A percentile compares a stretch with the other conserved stretches of the same genome.
Conservation (phyloP, 2,797 vertebrate species). For the Anolis apletophallus region DNA sequence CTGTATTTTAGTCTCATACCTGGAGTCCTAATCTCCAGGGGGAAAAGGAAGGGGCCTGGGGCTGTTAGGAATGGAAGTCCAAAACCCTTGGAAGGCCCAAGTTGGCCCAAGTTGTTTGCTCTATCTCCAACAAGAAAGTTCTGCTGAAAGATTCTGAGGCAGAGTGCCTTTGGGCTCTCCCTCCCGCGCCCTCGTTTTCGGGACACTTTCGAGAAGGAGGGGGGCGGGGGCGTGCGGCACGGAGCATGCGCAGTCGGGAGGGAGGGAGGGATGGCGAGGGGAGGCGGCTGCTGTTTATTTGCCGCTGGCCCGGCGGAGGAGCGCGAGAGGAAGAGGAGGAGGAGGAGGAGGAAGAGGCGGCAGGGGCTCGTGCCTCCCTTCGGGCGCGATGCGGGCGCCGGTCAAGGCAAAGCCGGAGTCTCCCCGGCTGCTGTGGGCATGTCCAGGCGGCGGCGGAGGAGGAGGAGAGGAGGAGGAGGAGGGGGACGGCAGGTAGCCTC, state of each 20-base stretch:
- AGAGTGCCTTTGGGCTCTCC: too few relatives aligned
- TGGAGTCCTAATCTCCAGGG: too few relatives aligned
- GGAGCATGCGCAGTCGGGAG: conserved; percentile 62
- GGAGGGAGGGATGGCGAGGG: conserved; percentile 66
- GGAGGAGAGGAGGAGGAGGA: background rate
- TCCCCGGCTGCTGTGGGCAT: conserved; percentile 25
- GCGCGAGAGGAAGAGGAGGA: conserved; percentile 59
- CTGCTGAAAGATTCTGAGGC: too few relatives aligned
- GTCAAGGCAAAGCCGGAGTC: background rate
- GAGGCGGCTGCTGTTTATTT: conserved; percentile 77
- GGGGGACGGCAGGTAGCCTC: background rate
- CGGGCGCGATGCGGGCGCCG: conserved; percentile 38
- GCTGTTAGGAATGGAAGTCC: too few relatives aligned
- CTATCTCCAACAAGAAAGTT: too few relatives aligned
- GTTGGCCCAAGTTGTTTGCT: too few relatives aligned
- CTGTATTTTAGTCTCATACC: too few relatives aligned
- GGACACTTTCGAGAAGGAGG: background rate
- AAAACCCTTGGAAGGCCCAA: too few relatives aligned
- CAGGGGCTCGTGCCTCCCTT: background rate
- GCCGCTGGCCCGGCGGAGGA: conserved; percentile 69
- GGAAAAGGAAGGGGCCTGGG: too few relatives aligned
- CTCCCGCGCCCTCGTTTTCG: background rate
- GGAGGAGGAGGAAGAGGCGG: background rate
- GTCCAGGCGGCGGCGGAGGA: background rate
- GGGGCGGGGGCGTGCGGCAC: conserved; percentile 10